phyloP scores from a whole-genome alignment of 2,888 invertebrate species.

The Acleris holmiana region DNA sequence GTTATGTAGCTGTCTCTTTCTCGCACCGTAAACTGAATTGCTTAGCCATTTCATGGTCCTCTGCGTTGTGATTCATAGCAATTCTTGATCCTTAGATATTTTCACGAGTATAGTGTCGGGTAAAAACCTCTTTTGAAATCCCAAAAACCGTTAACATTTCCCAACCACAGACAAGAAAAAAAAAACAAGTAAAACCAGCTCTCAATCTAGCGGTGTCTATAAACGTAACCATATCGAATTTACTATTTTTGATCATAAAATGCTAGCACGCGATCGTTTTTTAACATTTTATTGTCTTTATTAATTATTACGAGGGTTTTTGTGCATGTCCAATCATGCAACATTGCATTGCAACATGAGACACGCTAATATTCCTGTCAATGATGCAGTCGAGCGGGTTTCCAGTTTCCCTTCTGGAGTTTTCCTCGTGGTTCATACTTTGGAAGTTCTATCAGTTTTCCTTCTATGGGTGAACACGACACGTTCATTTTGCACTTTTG shows the following conservation, averaged over 20 bases:
- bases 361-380: conserved; percentile 30
- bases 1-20: too few species aligned
- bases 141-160: conserved; percentile 5
- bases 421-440: not conserved
- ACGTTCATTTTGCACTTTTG: too few species aligned
- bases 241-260: conserved; percentile 56
- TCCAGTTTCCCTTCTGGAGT: not conserved
- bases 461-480: too few species aligned
- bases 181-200: conserved; percentile 48
- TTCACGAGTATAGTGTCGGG: not conserved
- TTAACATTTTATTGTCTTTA: conserved; percentile 53
- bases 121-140: not conserved
- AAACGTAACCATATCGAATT: conserved; percentile 51
- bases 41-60: too few species aligned
- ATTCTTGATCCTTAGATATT: too few species aligned
- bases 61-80: too few species aligned
- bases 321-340: conserved; percentile 33
- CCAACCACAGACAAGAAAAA: conserved; percentile 29
- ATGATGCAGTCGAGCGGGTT: conserved; percentile 1
- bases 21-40: too few species aligned
- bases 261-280: conserved; percentile 52
- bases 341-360: conserved; percentile 32
- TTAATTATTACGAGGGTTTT: conserved; percentile 48
- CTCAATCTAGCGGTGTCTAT: conserved; percentile 44
- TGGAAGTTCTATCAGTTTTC: not conserved